Conservation (phyloP, 2,888 invertebrate genomes). For the Andrena chrysosceles region DNA sequence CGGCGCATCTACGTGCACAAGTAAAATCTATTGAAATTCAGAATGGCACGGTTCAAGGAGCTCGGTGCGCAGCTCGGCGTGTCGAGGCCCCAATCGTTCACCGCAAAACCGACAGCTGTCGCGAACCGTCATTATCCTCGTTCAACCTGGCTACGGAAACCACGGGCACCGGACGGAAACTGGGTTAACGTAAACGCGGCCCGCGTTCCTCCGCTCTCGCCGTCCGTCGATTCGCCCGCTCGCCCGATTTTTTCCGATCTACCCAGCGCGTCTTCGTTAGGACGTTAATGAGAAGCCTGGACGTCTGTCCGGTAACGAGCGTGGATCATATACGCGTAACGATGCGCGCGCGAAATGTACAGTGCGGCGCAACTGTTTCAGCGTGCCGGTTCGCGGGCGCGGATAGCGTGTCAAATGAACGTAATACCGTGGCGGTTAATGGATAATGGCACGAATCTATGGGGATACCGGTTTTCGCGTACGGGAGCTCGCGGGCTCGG, state of each 20-base stretch:
- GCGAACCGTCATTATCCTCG: conserved; percentile 56
- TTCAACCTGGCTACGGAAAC: conserved; percentile 40
- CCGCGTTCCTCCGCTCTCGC: conserved; percentile 17
- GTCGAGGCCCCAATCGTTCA: conserved; percentile 51
- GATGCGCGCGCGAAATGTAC: neutral
- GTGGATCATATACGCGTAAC: conserved; percentile 43
- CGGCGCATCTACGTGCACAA: neutral
- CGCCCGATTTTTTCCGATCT: conserved; percentile 61
- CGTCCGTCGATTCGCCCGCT: conserved; percentile 41
- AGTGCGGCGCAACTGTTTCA: conserved; percentile 64
- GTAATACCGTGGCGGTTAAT: conserved; percentile 73
- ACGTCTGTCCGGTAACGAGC: conserved; percentile 28
- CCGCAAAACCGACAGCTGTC: conserved; percentile 62
- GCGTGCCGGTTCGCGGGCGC: conserved; percentile 63
- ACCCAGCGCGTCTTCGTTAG: conserved; percentile 58
- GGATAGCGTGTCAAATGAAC: conserved; percentile 78
- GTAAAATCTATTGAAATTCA: conserved; percentile 24
- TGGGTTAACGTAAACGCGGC: conserved; percentile 45
- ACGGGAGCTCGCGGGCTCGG: conserved; percentile 40
- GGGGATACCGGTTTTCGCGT: conserved; percentile 71
- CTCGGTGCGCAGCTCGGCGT: conserved; percentile 23
- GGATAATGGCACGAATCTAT: conserved; percentile 76
- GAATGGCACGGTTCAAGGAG: conserved; percentile 28
- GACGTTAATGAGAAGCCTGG: conserved; percentile 59
- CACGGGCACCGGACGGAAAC: conserved; percentile 25